Percentiles rank a stretch among this genome's conserved stretches.
These are phyloP conservation scores for Drosophila antonietae DNA, from an alignment of 2,888 invertebrate genomes.

Conservation along the genomic window DNA sequence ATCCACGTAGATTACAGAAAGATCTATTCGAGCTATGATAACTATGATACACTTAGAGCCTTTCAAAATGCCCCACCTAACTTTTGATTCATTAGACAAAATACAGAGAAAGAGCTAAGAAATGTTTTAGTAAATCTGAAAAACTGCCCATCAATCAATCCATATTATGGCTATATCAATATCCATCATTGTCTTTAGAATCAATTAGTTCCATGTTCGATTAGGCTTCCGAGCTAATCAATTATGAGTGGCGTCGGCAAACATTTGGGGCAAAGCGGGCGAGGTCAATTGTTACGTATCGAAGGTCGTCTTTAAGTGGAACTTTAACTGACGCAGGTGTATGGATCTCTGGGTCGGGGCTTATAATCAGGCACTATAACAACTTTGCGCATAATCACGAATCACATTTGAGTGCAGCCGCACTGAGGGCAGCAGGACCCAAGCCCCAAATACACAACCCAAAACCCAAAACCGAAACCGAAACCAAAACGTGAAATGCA, in stretches of 20 bases:
- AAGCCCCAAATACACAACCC: not conserved
- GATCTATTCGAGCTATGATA: not conserved
- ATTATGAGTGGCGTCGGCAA: not conserved
- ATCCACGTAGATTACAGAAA: no score
- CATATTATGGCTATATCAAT: not conserved
- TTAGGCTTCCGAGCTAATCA: not conserved
- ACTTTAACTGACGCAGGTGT: slow-evolving; percentile 22
- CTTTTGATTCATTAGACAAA: no score
- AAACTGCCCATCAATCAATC: not conserved
- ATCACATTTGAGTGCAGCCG: slow-evolving; percentile 64
- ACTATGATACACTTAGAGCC: not conserved
- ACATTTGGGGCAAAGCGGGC: not conserved
- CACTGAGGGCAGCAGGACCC: slow-evolving; percentile 22
- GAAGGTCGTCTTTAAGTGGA: slow-evolving; percentile 29
- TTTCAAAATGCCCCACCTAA: no score
- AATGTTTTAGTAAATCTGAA: not conserved
- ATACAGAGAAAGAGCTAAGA: not conserved
- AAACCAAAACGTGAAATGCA: slow-evolving; percentile 55
- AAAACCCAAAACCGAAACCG: slow-evolving; percentile 27
- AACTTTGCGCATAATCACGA: slow-evolving; percentile 74
- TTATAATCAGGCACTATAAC: slow-evolving; percentile 64
- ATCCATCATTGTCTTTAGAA: not conserved
- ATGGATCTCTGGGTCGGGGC: slow-evolving; percentile 5
- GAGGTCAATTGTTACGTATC: slow-evolving; percentile 18
- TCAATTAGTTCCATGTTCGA: not conserved